phyloP scores from a whole-genome alignment of 2,888 invertebrate genomes.

The Idaea straminata region DNA sequence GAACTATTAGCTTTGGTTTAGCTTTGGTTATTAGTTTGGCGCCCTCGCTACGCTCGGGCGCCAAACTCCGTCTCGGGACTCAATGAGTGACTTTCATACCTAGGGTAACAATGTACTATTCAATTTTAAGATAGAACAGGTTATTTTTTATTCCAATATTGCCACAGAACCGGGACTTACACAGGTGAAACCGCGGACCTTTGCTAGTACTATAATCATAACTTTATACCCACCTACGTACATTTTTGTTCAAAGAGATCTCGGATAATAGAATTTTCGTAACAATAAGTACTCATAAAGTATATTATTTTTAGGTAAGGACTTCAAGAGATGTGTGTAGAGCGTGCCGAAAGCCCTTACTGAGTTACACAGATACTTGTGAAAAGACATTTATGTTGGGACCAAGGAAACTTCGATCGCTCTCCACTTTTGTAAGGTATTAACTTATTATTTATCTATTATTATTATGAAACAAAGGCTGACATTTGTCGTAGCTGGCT shows the following conservation, averaged over 20 bases:
- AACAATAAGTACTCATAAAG: not conserved
- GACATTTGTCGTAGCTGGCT: no score
- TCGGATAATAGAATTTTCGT: not conserved
- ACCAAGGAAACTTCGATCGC: conserved; percentile 78
- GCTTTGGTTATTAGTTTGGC: no score
- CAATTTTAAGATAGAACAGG: no score
- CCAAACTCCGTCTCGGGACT: no score
- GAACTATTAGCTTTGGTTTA: no score
- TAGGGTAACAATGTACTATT: no score
- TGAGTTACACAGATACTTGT: conserved; percentile 92
- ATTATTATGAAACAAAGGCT: no score
- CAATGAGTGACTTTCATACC: no score
- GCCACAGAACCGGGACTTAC: no score
- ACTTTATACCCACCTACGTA: not conserved
- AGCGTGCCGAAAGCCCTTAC: conserved; percentile 81
- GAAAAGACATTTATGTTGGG: conserved; percentile 89
- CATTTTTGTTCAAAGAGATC: conserved; percentile 3
- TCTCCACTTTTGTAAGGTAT: conserved; percentile 82
- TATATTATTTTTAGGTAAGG: conserved; percentile 79
- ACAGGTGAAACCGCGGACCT: not conserved
- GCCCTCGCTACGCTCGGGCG: no score
- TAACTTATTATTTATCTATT: conserved; percentile 30
- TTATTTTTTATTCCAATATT: no score
- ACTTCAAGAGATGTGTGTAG: conserved; percentile 87
- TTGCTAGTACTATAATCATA: not conserved